Evolutionary conservation across 2,888 invertebrate species (phyloP), one percentile per base, ranked within the genome.

Genomic region (Drosophila barbarae): DNA sequence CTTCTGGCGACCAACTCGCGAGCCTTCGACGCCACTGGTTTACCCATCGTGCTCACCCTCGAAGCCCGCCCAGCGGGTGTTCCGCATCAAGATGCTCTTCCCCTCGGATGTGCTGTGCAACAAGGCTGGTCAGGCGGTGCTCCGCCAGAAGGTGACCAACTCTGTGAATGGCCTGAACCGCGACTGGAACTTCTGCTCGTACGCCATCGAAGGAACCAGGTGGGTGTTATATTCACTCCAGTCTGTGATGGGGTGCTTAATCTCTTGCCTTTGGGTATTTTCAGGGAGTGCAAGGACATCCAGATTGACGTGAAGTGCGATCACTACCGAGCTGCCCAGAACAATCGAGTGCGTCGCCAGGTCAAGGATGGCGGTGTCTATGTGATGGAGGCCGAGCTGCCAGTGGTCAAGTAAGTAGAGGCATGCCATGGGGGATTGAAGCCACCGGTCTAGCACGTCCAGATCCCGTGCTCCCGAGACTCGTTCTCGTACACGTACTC

Each of bases 141-240:
- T 98, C 6, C 92, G 95, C 47, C 96, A 97, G 86, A 95, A 95
- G 90, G 96, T 98, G 1, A 93, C 95, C 74, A 94, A 93, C 78
- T 96, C 97, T 9, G 95, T 98, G 55, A 96, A 97, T 84, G 93
- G 96, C 50, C 91, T 98, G 55, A 98, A 98, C 89, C 93, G 96
- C 79, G 96, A 98, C 86, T 98, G 98, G 98, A 96, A 96, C 91
- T 96, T 98, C 94, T 98, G 98, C 88, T 96, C 97, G 0, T 95
- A 96, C 88, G 93, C 95, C 66, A 92, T 94, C 46, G 95, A 96
- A 90, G 96, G 97, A 56, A 89, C 93, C 88, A 88, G 86, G 88
- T 87, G 57, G 23, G 61, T 42, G 13, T 6, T 12, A 2, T 8
- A n/a, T 3, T 0, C 10, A 1, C 0, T 1, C 0, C 1, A 5